Evolutionary conservation across 2,888 invertebrate species (phyloP), one percentile per base, ranked within the genome.

Genomic region (Hydropsyche betteni): DNA sequence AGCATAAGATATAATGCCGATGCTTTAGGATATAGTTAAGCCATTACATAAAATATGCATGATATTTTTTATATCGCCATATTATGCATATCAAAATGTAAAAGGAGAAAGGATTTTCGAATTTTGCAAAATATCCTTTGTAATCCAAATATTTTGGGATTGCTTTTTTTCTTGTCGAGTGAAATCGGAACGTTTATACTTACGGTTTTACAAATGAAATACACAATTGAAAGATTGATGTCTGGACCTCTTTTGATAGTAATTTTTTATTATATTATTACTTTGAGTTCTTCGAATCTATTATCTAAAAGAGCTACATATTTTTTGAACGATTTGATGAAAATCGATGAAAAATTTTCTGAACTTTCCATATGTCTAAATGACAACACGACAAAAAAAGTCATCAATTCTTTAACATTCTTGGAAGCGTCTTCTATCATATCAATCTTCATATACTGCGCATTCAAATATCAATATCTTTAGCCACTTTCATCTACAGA

Each of bases 241-340:
- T 7, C 53, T 53, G 53, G 53, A 53, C 53, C 53, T 5, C 12
- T 68, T 10, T 0, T 68, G 5, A 68, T 44, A 4, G 14, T 68
- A 10, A 14, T 68, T 12, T 8, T 68, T 10, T 68, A 68, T n/a
- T 68, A 33, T 16, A 38, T 5, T 12, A 38, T n/a, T 4, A 38
- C 44, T 38, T 14, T 68, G 38, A 36, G 14, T 12, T 38, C 38
- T 4, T n/a, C 38, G 5, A 68, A 68, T 36, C n/a, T 69, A 4
- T 44, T 69, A 10, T n/a, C 38, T 4, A 14, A 44, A 51, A 38
- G 24, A 24, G 24, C 16, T 8, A 69, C 5, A 44, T 14, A 44
- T 16, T 69, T 50, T 24, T 44, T 69, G 6, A 14, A 68, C 14
- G 61, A 68, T 36, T 36, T 68, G 68, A 68, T 68, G 24, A 8